Conservation (phyloP, 2,797 vertebrate genomes). For the Decapterus maruadsi region DNA sequence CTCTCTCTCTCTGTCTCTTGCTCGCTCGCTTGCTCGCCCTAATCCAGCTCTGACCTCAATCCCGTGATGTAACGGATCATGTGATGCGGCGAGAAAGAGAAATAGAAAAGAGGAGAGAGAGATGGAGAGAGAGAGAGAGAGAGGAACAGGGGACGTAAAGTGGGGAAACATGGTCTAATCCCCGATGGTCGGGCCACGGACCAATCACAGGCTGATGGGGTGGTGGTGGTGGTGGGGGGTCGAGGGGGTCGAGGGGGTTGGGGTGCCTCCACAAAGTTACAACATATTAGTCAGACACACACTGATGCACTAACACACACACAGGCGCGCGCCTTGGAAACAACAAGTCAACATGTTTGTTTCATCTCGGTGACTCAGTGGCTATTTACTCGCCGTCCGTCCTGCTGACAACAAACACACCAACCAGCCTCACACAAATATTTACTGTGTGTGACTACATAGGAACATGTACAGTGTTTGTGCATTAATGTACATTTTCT, state of each 20-base stretch:
- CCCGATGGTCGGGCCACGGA: constrained; percentile 58
- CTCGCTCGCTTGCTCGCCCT: constrained; percentile 69
- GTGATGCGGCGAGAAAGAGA: constrained; percentile 75
- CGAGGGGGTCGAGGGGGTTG: constrained; percentile 46
- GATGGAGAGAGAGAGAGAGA: constrained; percentile 49
- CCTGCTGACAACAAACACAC: constrained; percentile 42
- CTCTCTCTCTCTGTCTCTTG: constrained; percentile 71
- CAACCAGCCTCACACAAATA: constrained; percentile 33
- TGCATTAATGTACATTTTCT: neutral
- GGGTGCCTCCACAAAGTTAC: constrained; percentile 73
- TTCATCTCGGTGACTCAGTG: constrained; percentile 53
- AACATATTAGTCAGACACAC: constrained; percentile 64
- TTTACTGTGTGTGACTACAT: constrained; percentile 4
- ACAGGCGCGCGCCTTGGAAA: constrained; percentile 39
- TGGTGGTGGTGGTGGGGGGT: constrained; percentile 53
- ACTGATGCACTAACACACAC: constrained; percentile 25
- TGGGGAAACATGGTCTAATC: constrained; percentile 83
- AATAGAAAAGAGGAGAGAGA: constrained; percentile 51
- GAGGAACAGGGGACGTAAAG: constrained; percentile 58
- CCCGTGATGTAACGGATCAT: constrained; percentile 89
- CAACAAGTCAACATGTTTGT: constrained; percentile 83
- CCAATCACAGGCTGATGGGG: constrained; percentile 76
- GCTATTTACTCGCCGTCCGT: constrained; percentile 44
- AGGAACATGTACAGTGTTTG: neutral
- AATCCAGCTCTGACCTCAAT: constrained; percentile 90